phyloP scores from a whole-genome alignment of 2,888 invertebrate genomes.

The Dryomyza anilis region DNA sequence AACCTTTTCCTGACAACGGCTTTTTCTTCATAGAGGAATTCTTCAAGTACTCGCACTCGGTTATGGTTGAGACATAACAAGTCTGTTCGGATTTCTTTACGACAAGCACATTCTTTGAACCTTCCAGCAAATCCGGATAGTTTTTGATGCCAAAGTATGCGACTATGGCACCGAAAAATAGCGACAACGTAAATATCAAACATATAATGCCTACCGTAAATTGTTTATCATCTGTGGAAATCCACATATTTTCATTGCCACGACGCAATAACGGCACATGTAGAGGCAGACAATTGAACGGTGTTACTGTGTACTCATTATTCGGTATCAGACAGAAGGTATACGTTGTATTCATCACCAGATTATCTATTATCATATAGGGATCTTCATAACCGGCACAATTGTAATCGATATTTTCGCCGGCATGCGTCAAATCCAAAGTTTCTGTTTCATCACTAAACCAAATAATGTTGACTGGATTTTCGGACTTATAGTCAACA shows the following conservation, averaged over 20 bases:
- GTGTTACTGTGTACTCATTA: constrained; percentile 42
- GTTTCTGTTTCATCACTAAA: constrained; percentile 42
- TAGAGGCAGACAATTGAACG: constrained; percentile 52
- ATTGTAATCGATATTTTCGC: constrained; percentile 40
- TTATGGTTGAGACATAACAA: constrained; percentile 48
- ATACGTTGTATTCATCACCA: constrained; percentile 48
- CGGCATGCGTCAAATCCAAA: constrained; percentile 22
- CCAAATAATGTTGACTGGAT: constrained; percentile 50
- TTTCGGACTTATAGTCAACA: constrained; percentile 27
- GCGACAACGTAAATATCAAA: constrained; percentile 47
- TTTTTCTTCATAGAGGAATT: constrained; percentile 26
- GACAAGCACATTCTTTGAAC: constrained; percentile 51
- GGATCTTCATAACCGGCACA: constrained; percentile 45
- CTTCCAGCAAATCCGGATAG: constrained; percentile 51
- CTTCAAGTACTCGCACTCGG: constrained; percentile 39
- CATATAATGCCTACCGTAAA: constrained; percentile 50
- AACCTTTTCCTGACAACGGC: background rate
- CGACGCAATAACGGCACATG: constrained; percentile 40
- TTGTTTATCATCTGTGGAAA: constrained; percentile 43
- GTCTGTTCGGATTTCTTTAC: constrained; percentile 47
- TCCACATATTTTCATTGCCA: constrained; percentile 37
- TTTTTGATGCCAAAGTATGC: constrained; percentile 50
- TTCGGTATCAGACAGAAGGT: constrained; percentile 51
- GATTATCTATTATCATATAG: constrained; percentile 40
- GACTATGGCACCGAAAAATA: constrained; percentile 44